These are phyloP conservation scores for Xiphophorus maculatus DNA, from an alignment of 2,113 vertebrate species.

Conservation along the genomic window DNA sequence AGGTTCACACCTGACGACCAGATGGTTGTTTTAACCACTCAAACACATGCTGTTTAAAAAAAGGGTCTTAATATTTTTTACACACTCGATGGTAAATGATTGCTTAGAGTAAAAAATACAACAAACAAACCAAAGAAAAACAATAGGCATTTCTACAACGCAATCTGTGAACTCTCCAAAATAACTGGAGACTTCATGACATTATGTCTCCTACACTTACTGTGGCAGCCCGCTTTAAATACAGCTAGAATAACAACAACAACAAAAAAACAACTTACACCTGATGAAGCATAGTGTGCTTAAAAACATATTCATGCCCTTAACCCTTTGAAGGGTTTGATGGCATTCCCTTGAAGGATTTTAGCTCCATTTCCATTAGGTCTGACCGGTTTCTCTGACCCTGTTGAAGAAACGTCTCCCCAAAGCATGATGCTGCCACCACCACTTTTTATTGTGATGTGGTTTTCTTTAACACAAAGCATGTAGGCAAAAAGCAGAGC, in stretches of 20 bases:
- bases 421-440: not conserved
- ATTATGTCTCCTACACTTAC: too few species aligned
- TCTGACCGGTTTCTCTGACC: not conserved
- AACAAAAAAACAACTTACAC: too few species aligned
- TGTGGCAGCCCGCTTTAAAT: too few species aligned
- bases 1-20: slow-evolving; percentile 61
- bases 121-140: too few species aligned
- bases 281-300: not conserved
- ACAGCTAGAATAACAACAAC: too few species aligned
- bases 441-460: not conserved
- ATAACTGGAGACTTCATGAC: too few species aligned
- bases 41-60: not conserved
- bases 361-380: not conserved
- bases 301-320: not conserved
- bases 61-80: not conserved
- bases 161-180: too few species aligned
- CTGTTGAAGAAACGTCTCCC: too few species aligned
- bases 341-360: not conserved
- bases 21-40: slow-evolving; percentile 14
- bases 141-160: too few species aligned
- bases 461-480: too few species aligned
- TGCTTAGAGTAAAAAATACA: too few species aligned
- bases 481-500: not conserved
- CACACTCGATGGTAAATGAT: slow-evolving; percentile 13
- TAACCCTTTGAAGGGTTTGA: not conserved